Percentiles rank a stretch among this genome's conserved stretches.
Evolutionary conservation across 2,888 invertebrate species (phyloP).

Genomic region (Hemistola chrysoprasaria): DNA sequence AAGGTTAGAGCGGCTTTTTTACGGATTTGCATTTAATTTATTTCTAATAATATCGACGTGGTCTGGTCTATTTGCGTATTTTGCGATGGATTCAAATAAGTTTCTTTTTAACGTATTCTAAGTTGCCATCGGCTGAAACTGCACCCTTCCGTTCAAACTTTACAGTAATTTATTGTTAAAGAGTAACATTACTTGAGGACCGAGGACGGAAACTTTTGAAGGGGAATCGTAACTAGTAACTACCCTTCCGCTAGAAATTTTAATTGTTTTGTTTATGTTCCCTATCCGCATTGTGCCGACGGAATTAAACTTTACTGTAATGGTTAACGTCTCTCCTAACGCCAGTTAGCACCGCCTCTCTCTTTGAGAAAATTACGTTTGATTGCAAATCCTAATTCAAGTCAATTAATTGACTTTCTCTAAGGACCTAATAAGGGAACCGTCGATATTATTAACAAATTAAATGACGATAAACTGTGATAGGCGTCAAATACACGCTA

Average conservation of each 20-base stretch:
- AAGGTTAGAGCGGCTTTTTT: too few relatives aligned
- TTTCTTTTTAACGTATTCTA: conserved; percentile 11
- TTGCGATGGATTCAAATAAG: conserved; percentile 14
- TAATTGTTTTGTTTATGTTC: conserved; percentile 66
- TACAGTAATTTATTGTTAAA: conserved; percentile 53
- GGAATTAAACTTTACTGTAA: conserved; percentile 59
- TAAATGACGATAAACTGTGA: too few relatives aligned
- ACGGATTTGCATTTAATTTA: too few relatives aligned
- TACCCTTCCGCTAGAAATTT: conserved; percentile 48
- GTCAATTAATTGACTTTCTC: conserved; percentile 12
- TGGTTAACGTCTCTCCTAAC: conserved; percentile 44
- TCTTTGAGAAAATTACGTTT: conserved; percentile 17
- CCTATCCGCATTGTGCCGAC: conserved; percentile 51
- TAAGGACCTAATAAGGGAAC: background rate
- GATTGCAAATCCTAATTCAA: conserved; percentile 16
- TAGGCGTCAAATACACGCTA: too few relatives aligned
- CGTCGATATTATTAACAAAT: too few relatives aligned
- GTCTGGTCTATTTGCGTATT: too few relatives aligned
- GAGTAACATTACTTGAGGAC: conserved; percentile 51
- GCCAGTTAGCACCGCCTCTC: conserved; percentile 16
- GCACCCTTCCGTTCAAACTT: conserved; percentile 44
- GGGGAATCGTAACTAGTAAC: conserved; percentile 56
- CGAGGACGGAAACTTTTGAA: conserved; percentile 50
- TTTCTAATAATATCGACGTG: too few relatives aligned
- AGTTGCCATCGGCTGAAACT: conserved; percentile 23